Base-by-base conservation (phyloP, 2,797 vertebrate genomes). In the Peromyscus eremicus region DNA sequence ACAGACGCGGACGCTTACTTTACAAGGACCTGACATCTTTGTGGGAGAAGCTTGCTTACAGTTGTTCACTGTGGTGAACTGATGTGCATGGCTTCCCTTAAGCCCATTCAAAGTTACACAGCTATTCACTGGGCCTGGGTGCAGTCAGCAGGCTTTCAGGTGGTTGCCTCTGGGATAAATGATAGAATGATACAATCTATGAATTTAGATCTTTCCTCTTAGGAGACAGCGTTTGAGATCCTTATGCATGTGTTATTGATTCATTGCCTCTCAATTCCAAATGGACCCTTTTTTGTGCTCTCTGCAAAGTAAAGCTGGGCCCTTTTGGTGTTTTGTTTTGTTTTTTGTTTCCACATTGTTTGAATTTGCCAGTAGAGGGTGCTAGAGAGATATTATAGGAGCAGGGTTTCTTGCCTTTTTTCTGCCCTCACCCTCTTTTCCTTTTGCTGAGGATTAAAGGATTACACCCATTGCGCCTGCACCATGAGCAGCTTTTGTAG, bases 221-320 rank as follows among this genome's bases (percentile, higher is more conserved):
- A 52, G 43, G 23, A 79, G 94, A 93, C 3, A 37, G 40, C 21
- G 94, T 37, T 94, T 89, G 37, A 71, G 70, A n/a, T 73, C 27
- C 14, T 49, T 60, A 23, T 82, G 43, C 71, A 16, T 21, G 43
- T 80, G 27, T 84, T 71, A 68, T 34, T 52, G 40, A 32, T 43
- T 68, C 46, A 76, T 29, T 73, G 52, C 10, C 29, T 85, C 71
- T 95, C 27, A 27, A 34, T 7, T 93, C 70, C 25, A 52, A 92
- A 89, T 37, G 27, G 21, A 19, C 25, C 46, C 5, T 81, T 93
- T 12, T 81, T 52, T 19, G 81, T 90, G 75, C 27, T 92, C 77
- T 77, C 2, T 88, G 81, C 13, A 83, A 94, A 64, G 55, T 17
- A 0, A 6, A 75, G 76, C 12, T 84, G 43, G 29, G 49, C 55